phyloP scores from a whole-genome alignment of 2,113 vertebrate genomes.

The Trogon surrucura region DNA sequence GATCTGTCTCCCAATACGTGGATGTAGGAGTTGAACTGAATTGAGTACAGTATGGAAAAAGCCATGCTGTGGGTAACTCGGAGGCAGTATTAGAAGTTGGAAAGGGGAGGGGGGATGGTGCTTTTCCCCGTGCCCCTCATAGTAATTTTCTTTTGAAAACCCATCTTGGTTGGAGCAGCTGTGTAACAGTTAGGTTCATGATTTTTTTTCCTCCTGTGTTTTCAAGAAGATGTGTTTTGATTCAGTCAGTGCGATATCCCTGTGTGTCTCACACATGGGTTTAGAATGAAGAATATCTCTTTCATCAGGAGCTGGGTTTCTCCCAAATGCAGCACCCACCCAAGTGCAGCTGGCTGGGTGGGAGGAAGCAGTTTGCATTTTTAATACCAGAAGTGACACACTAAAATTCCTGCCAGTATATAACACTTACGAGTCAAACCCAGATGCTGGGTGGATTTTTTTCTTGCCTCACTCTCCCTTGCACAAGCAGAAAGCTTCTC shows the following conservation, averaged over 20 bases:
- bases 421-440: neutral
- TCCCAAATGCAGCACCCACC: neutral
- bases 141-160: neutral
- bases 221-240: neutral
- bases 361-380: slow-evolving; percentile 12
- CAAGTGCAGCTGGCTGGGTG: slow-evolving; percentile 23
- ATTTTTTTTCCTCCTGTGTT: neutral
- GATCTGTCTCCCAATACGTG: neutral
- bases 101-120: neutral
- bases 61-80: neutral
- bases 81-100: neutral
- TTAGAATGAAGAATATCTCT: neutral
- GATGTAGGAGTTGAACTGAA: neutral
- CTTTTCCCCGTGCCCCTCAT: neutral
- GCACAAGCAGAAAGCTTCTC: neutral
- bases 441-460: neutral
- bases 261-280: neutral
- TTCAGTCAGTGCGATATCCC: neutral
- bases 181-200: neutral
- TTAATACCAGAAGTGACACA: neutral
- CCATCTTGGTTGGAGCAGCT: neutral
- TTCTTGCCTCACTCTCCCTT: neutral
- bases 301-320: neutral
- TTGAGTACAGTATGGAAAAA: neutral
- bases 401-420: neutral